Evolutionary conservation across 2,888 invertebrate genomes (phyloP).

Genomic region (Crocallis elinguaria): DNA sequence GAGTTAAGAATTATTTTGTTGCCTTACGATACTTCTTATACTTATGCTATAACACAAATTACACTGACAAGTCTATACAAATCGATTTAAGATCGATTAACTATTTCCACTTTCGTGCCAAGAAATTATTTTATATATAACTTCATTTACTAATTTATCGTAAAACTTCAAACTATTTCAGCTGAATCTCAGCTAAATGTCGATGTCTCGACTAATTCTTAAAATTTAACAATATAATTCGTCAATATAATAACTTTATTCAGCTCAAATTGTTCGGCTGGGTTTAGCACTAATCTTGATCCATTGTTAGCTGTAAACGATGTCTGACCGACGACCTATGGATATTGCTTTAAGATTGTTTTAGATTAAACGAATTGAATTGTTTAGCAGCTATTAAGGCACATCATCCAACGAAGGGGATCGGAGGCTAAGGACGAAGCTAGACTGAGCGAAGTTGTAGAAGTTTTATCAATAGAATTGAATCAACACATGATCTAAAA

Average conservation of each 20-base stretch:
- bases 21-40: too few species aligned
- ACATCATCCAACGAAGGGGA: too few species aligned
- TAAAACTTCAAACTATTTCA: not conserved
- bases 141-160: not conserved
- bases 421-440: too few species aligned
- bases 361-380: constrained; percentile 8
- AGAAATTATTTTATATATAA: not conserved
- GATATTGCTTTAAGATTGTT: constrained; percentile 8
- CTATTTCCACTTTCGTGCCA: not conserved
- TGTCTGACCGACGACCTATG: constrained; percentile 19
- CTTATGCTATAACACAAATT: too few species aligned
- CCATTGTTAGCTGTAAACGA: constrained; percentile 10
- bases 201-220: not conserved
- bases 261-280: constrained; percentile 1
- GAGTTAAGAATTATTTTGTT: too few species aligned
- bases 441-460: too few species aligned
- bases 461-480: too few species aligned
- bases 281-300: constrained; percentile 2
- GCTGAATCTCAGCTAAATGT: not conserved
- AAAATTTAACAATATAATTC: not conserved
- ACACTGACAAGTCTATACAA: too few species aligned
- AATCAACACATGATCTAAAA: too few species aligned
- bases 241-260: constrained; percentile 3
- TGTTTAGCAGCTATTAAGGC: not conserved
- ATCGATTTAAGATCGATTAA: too few species aligned